Percentiles rank a stretch among this genome's conserved stretches.
phyloP scores from a whole-genome alignment of 53 echinoderm and acorn worm genomes.

The Glandiceps talaboti region DNA sequence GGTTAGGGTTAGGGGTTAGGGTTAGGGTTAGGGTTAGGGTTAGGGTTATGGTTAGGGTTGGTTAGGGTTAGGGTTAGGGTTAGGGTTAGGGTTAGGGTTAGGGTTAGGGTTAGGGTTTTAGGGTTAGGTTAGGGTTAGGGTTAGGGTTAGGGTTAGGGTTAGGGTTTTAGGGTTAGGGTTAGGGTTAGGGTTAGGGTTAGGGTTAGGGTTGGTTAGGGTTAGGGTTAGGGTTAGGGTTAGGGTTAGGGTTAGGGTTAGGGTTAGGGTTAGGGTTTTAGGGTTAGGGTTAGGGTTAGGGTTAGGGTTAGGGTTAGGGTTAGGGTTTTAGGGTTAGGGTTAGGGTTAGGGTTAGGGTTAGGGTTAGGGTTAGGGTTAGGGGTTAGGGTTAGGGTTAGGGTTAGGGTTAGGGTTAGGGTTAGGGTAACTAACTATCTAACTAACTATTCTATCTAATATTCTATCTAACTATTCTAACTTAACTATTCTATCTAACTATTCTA shows the following conservation, averaged over 20 bases:
- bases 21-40: neutral
- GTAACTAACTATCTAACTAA: too few species aligned
- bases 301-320: conserved; percentile 21
- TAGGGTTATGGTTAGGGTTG: conserved; percentile 8
- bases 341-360: conserved; percentile 24
- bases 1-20: conserved; percentile 16
- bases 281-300: conserved; percentile 30
- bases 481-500: too few species aligned
- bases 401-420: conserved; percentile 25
- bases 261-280: conserved; percentile 25
- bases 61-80: conserved; percentile 6
- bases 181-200: conserved; percentile 22
- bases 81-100: conserved; percentile 7
- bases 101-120: conserved; percentile 19
- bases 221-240: conserved; percentile 30
- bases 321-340: conserved; percentile 11
- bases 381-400: conserved; percentile 29
- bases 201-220: conserved; percentile 4
- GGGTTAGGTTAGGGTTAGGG: conserved; percentile 2
- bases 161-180: conserved; percentile 24
- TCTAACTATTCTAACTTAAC: too few species aligned
- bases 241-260: conserved; percentile 31
- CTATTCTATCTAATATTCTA: too few species aligned
- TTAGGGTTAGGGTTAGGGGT: conserved; percentile 22
- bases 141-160: conserved; percentile 5